phyloP scores from a whole-genome alignment of 2,888 invertebrate genomes.

The Chalcis sispes region DNA sequence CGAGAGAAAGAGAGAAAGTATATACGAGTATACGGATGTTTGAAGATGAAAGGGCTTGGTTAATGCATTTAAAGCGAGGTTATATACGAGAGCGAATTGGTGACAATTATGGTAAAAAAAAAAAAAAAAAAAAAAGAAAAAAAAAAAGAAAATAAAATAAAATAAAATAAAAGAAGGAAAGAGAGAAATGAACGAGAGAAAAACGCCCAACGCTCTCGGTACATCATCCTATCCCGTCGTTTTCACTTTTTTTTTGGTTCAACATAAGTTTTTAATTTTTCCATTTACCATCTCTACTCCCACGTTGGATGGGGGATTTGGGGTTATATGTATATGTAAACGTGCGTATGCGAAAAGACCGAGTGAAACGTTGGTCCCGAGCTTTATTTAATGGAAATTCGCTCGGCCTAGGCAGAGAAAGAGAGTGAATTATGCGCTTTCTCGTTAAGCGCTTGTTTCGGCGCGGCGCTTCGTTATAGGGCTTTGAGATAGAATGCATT shows the following conservation, averaged over 20 bases:
- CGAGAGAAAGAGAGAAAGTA: neutral
- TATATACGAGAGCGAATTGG: neutral
- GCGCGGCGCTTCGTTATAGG: constrained; percentile 35
- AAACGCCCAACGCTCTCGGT: neutral
- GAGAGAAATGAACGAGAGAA: neutral
- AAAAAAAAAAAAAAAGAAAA: neutral
- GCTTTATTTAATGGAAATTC: constrained; percentile 22
- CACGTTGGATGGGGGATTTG: too few relatives aligned
- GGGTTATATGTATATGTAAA: too few relatives aligned
- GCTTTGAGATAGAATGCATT: constrained; percentile 42
- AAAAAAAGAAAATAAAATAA: neutral
- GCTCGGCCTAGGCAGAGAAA: neutral
- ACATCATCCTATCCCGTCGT: neutral
- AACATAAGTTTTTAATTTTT: constrained; percentile 40
- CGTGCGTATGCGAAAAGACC: too few relatives aligned
- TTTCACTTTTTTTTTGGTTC: neutral
- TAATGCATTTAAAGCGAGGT: constrained; percentile 34
- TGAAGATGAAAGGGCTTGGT: constrained; percentile 40
- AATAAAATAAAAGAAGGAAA: neutral
- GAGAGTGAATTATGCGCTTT: constrained; percentile 43
- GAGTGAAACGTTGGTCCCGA: too few relatives aligned
- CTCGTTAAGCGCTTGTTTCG: constrained; percentile 50
- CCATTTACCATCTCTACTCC: constrained; percentile 10
- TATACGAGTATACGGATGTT: neutral
- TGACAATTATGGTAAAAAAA: constrained; percentile 40